Evolutionary conservation across 2,113 vertebrate genomes (phyloP).

Genomic region (Saccopteryx bilineata): DNA sequence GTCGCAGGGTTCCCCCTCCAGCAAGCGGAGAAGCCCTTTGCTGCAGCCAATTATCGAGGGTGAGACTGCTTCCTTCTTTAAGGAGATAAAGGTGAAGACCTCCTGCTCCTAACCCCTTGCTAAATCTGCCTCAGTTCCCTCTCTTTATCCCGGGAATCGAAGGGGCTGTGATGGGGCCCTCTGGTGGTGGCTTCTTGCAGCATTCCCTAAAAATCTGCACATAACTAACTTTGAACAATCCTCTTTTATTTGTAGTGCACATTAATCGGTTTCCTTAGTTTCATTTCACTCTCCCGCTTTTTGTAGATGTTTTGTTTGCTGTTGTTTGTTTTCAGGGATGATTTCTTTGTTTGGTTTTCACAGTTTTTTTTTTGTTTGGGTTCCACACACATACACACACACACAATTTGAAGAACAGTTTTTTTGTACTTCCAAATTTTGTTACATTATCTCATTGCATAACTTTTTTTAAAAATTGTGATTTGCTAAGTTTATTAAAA

Average conservation of each 20-base stretch:
- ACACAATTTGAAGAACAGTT: neutral
- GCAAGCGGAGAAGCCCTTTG: slow-evolving; percentile 98
- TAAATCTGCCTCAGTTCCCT: slow-evolving; percentile 74
- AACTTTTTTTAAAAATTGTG: neutral
- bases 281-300: slow-evolving; percentile 55
- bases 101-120: slow-evolving; percentile 87
- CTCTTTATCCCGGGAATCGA: slow-evolving; percentile 44
- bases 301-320: neutral
- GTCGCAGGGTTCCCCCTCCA: slow-evolving; percentile 98
- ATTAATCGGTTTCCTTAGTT: slow-evolving; percentile 68
- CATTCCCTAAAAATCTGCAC: slow-evolving; percentile 78
- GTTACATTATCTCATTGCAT: neutral
- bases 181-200: slow-evolving; percentile 85
- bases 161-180: slow-evolving; percentile 24
- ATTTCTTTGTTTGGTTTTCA: neutral
- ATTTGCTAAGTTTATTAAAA: slow-evolving; percentile 7
- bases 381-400: no score
- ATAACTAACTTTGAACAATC: slow-evolving; percentile 52
- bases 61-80: slow-evolving; percentile 99
- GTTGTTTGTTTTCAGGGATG: neutral
- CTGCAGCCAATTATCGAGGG: slow-evolving; percentile 99
- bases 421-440: slow-evolving; percentile 30
- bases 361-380: neutral
- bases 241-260: slow-evolving; percentile 53
- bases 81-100: slow-evolving; percentile 97